Evolutionary conservation across 2,888 invertebrate genomes (phyloP).

Genomic region (Druceiella hillmani): DNA sequence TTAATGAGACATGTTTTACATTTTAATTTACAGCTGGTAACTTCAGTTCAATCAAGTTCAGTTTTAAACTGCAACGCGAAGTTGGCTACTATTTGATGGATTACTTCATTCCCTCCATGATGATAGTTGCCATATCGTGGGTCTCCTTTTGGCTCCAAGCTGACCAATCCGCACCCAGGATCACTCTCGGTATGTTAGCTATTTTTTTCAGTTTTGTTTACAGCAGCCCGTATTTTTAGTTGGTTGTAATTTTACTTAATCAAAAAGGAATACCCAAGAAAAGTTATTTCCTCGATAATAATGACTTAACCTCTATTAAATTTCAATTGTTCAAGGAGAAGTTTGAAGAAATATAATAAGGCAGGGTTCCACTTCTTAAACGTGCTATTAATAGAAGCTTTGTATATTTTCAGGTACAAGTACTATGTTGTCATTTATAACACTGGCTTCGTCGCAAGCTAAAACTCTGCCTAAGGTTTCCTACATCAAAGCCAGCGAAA

Average conservation of each 20-base stretch:
- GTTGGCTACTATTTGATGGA: slow-evolving; percentile 86
- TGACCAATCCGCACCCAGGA: slow-evolving; percentile 77
- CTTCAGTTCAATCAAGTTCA: slow-evolving; percentile 74
- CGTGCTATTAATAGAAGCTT: slow-evolving; percentile 8
- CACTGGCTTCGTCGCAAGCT: slow-evolving; percentile 77
- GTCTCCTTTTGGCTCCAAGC: slow-evolving; percentile 87
- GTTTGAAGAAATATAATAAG: no score
- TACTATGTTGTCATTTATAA: slow-evolving; percentile 84
- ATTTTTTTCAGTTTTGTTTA: slow-evolving; percentile 10
- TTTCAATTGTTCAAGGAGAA: no score
- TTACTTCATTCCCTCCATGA: slow-evolving; percentile 81
- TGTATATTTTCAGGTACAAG: slow-evolving; percentile 59
- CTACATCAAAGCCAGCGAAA: slow-evolving; percentile 84
- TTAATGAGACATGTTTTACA: slow-evolving; percentile 7
- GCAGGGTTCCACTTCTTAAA: no score
- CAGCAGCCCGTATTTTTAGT: no score
- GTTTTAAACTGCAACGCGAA: slow-evolving; percentile 72
- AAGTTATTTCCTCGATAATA: not conserved
- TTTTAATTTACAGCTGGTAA: slow-evolving; percentile 63
- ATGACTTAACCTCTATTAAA: not conserved
- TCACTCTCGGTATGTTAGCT: slow-evolving; percentile 60
- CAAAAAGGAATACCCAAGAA: not conserved
- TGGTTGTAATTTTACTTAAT: no score
- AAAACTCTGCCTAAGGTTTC: slow-evolving; percentile 85
- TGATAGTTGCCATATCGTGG: slow-evolving; percentile 83